Evolutionary conservation across 2,797 vertebrate genomes (phyloP).

Genomic region (Diplodus sargus): DNA sequence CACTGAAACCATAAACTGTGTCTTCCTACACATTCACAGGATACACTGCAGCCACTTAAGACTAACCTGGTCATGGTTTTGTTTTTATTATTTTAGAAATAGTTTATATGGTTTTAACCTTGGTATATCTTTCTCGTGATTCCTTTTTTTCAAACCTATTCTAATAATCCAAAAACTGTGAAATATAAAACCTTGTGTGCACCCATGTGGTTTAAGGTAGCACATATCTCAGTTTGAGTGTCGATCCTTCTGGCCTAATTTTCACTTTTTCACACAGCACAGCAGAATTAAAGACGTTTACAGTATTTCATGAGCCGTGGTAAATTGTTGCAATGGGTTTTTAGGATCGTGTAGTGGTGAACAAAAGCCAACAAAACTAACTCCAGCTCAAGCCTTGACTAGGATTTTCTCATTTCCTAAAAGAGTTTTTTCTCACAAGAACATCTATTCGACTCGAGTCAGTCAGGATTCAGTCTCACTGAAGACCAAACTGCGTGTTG

Average conservation of each 20-base stretch:
- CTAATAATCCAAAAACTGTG: constrained; percentile 1
- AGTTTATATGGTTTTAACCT: constrained; percentile 9
- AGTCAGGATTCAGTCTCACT: constrained; percentile 26
- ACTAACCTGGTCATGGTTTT: constrained; percentile 25
- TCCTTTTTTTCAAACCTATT: neutral
- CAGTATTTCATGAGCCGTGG: constrained; percentile 42
- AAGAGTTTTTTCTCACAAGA: constrained; percentile 12
- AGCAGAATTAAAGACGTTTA: constrained; percentile 62
- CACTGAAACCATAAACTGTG: constrained; percentile 70
- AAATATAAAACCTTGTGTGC: constrained; percentile 28
- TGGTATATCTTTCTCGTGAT: neutral
- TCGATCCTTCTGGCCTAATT: constrained; percentile 61
- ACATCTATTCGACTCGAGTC: constrained; percentile 29
- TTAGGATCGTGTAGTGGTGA: constrained; percentile 69
- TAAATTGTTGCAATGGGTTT: constrained; percentile 46
- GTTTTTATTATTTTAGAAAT: constrained; percentile 42
- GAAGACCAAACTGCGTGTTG: constrained; percentile 22
- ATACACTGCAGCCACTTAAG: constrained; percentile 41
- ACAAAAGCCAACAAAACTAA: constrained; percentile 50
- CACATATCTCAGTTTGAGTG: constrained; percentile 65
- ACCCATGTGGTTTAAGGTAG: constrained; percentile 43
- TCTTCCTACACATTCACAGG: constrained; percentile 56
- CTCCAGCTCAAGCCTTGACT: constrained; percentile 32
- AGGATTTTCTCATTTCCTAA: constrained; percentile 24
- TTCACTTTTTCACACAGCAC: constrained; percentile 64